These are phyloP conservation scores for Hemicrepidius hirtus DNA, from an alignment of 2,888 invertebrate species.

Conservation along the genomic window DNA sequence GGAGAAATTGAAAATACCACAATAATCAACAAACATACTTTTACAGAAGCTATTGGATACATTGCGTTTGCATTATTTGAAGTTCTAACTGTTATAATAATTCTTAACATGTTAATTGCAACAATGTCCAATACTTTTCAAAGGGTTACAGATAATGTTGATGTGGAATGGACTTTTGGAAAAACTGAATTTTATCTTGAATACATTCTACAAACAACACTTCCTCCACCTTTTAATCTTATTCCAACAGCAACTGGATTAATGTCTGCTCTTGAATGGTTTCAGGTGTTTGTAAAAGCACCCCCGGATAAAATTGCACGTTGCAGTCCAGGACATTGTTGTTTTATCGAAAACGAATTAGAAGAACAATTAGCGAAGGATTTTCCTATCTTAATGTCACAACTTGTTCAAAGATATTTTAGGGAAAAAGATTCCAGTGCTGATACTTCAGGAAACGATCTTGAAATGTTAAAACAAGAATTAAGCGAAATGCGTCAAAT, in stretches of 20 bases:
- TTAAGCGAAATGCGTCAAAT: conserved; percentile 69
- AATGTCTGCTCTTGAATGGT: conserved; percentile 72
- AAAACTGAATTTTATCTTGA: conserved; percentile 84
- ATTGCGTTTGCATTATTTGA: conserved; percentile 81
- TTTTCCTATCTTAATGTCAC: conserved; percentile 76
- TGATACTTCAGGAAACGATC: conserved; percentile 69
- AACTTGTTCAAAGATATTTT: conserved; percentile 78
- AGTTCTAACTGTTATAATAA: conserved; percentile 82
- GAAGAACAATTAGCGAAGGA: conserved; percentile 70
- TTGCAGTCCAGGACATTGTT: conserved; percentile 70
- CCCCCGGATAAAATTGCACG: conserved; percentile 69
- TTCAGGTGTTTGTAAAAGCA: conserved; percentile 69
- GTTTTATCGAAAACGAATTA: conserved; percentile 70
- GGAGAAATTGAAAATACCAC: conserved; percentile 71
- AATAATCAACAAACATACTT: conserved; percentile 75
- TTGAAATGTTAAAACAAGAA: conserved; percentile 73
- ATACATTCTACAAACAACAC: conserved; percentile 81
- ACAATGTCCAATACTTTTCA: conserved; percentile 87
- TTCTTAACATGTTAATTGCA: conserved; percentile 87
- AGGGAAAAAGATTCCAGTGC: conserved; percentile 71
- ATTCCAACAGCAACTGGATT: conserved; percentile 77
- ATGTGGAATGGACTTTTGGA: conserved; percentile 86
- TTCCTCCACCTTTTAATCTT: conserved; percentile 84
- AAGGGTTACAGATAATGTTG: conserved; percentile 80
- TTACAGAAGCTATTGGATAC: conserved; percentile 81